Evolutionary conservation across 2,888 invertebrate genomes (phyloP), one percentile per base, ranked within the genome.

Genomic region (Xanthia icteritia): DNA sequence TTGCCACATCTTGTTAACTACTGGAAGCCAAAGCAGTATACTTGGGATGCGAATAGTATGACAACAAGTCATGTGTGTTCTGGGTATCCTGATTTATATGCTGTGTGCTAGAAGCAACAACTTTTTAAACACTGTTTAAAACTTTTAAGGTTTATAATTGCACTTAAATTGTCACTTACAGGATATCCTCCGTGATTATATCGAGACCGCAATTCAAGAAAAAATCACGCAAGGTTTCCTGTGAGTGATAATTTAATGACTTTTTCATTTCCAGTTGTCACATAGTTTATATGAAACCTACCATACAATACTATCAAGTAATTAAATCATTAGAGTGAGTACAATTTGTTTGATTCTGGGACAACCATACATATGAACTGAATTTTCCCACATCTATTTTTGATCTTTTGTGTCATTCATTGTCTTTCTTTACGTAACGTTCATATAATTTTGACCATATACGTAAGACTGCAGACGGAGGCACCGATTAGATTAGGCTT

Each of bases 391-490:
- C 60, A 48, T 58, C 17, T 36, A 70, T 42, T 70, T 61, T 48
- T 31, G n/a, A 66, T 73, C 45, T 27, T 54, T 60, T 23, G 9
- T n/a, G 23, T 31, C 15, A 56, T 79, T 27, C 15, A 63, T 79
- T 70, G 42, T 70, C 11, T 70, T 56, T n/a, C 11, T 63, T 82
- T 82, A 77, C 70, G 70, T 83, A 81, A 81, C 20, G 8, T 27
- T 82, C 65, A 42, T 48, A 23, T 77, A 61, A 77, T 70, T 70
- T 61, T 83, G 70, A 63, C 66, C 56, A 77, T 82, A 82, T 70
- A 66, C 39, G 70, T 70, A 77, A 77, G 51, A 17, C 15, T 17
- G 4, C 6, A 69, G 60, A 61, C n/a, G 15, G 13, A 17, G 23
- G 15, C n/a, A 51, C n/a, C 8, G 6, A 13, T 66, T 54, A 60